Evolutionary conservation across 2,888 invertebrate genomes (phyloP).

Genomic region (Zygothrica quintamaculata): DNA sequence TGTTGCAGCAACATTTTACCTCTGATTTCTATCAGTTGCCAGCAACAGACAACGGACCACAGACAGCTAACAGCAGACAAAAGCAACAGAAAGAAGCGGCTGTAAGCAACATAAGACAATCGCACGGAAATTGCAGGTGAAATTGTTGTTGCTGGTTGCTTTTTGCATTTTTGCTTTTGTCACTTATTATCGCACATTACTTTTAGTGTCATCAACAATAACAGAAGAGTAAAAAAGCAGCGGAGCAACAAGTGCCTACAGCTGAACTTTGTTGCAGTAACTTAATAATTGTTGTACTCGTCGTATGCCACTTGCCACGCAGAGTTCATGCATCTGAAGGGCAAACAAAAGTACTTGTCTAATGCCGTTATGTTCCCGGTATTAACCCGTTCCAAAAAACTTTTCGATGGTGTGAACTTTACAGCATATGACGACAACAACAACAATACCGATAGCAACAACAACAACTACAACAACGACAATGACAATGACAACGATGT

Average conservation of each 20-base stretch:
- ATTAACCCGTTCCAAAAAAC: constrained; percentile 9
- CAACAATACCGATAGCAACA: constrained; percentile 27
- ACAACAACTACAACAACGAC: constrained; percentile 27
- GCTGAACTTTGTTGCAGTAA: constrained; percentile 48
- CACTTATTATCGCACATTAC: constrained; percentile 60
- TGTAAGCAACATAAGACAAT: constrained; percentile 63
- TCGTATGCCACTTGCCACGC: constrained; percentile 38
- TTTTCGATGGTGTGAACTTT: constrained; percentile 39
- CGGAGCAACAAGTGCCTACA: constrained; percentile 14
- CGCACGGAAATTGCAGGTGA: constrained; percentile 77
- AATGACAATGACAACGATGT: constrained; percentile 33
- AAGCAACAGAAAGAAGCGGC: constrained; percentile 26
- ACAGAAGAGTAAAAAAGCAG: constrained; percentile 20
- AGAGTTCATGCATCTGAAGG: constrained; percentile 75
- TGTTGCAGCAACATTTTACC: constrained; percentile 68
- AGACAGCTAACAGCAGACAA: constrained; percentile 6
- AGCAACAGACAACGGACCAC: constrained; percentile 25
- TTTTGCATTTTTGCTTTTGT: constrained; percentile 13
- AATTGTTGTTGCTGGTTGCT: constrained; percentile 60
- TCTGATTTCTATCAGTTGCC: constrained; percentile 64
- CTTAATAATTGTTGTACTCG: constrained; percentile 44
- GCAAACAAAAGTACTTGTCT: constrained; percentile 65
- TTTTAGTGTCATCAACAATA: constrained; percentile 47
- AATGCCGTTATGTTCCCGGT: constrained; percentile 27
- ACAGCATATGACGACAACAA: constrained; percentile 29